Conservation (phyloP, 30 jellyfish, hydroid and myxozoan species). For the Chrysaora quinquecirrha region DNA sequence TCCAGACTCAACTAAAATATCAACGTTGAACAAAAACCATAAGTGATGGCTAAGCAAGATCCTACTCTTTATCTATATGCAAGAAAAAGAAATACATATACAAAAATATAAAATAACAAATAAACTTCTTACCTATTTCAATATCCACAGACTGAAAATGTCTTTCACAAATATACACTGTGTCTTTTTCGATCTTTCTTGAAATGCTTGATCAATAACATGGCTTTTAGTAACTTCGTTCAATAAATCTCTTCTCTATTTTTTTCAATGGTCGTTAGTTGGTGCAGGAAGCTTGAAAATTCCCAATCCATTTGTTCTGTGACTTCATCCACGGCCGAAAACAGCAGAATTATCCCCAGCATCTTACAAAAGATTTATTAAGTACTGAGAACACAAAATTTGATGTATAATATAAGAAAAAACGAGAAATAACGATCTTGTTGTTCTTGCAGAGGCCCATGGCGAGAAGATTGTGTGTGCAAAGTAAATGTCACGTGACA, state of each 20-base stretch:
- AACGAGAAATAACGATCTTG: not conserved
- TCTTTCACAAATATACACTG: constrained; percentile 44
- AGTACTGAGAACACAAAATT: no score
- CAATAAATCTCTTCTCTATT: no score
- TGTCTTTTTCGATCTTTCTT: constrained; percentile 36
- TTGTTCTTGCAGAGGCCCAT: no score
- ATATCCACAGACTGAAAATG: no score
- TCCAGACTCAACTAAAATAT: constrained; percentile 28
- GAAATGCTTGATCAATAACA: no score
- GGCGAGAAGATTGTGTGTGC: constrained; percentile 18
- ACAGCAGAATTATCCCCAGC: no score
- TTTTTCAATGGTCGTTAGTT: no score
- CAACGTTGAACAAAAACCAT: not conserved
- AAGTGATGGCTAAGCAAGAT: not conserved
- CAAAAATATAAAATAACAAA: not conserved
- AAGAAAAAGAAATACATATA: no score
- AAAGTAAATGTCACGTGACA: no score
- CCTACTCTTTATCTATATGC: not conserved
- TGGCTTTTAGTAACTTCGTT: no score
- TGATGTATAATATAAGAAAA: constrained; percentile 15
- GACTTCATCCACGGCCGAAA: constrained; percentile 52
- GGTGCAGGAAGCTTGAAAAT: no score
- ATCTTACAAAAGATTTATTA: no score
- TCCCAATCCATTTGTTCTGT: constrained; percentile 55
- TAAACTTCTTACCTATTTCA: constrained; percentile 23